phyloP scores from a whole-genome alignment of 2,888 invertebrate species.

The Blera fallax region DNA sequence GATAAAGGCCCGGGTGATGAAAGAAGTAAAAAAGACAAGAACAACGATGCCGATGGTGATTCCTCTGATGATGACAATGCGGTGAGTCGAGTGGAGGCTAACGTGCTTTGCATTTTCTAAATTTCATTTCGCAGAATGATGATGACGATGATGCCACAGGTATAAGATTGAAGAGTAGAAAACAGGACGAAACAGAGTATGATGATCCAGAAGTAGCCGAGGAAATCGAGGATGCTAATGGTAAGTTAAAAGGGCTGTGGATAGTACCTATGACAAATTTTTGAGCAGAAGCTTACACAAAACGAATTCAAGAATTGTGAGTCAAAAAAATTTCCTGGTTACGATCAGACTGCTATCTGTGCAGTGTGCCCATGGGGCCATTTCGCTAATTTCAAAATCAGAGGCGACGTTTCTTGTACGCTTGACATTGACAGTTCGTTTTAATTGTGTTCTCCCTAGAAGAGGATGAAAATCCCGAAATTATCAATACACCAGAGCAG shows the following conservation, averaged over 20 bases:
- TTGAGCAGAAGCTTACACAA: too few species aligned
- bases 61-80: conserved; percentile 78
- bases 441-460: neutral
- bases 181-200: conserved; percentile 86
- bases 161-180: conserved; percentile 83
- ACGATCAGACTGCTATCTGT: too few species aligned
- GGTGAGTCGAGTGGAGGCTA: too few species aligned
- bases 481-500: conserved; percentile 49
- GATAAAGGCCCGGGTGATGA: conserved; percentile 81
- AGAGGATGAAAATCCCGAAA: conserved; percentile 74
- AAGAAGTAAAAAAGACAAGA: conserved; percentile 82
- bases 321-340: too few species aligned
- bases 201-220: conserved; percentile 86
- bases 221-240: conserved; percentile 82
- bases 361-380: too few species aligned
- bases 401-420: too few species aligned
- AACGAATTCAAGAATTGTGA: too few species aligned
- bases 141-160: conserved; percentile 81
- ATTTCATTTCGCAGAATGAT: conserved; percentile 73
- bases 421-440: too few species aligned
- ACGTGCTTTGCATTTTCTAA: too few species aligned
- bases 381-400: too few species aligned
- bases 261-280: too few species aligned
- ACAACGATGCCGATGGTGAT: conserved; percentile 81
- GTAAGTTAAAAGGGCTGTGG: conserved; percentile 74